Conservation (phyloP, 2,888 invertebrate species). For the Alcis repandata region DNA sequence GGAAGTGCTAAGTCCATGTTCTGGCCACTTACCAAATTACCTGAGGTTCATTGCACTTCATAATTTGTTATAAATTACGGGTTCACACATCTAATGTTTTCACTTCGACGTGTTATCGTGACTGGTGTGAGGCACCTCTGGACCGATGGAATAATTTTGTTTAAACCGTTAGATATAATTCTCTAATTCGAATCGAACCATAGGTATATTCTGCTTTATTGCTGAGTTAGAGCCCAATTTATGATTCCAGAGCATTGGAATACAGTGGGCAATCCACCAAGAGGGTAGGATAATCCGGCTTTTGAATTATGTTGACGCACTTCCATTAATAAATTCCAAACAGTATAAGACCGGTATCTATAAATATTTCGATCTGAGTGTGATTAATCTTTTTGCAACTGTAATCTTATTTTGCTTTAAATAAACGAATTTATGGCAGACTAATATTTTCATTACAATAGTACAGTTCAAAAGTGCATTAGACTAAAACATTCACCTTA, state of each 20-base stretch:
- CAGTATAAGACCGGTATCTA: conserved; percentile 28
- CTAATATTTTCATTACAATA: conserved; percentile 3
- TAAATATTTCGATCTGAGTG: conserved; percentile 32
- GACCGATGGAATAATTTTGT: conserved; percentile 78
- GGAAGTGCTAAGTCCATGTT: conserved; percentile 70
- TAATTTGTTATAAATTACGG: conserved; percentile 82
- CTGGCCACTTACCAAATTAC: conserved; percentile 77
- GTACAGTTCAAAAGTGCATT: conserved; percentile 2
- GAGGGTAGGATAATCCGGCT: conserved; percentile 42
- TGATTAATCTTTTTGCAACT: conserved; percentile 30
- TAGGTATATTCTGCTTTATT: conserved; percentile 44
- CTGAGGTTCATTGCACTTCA: conserved; percentile 78
- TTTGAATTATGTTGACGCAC: conserved; percentile 45
- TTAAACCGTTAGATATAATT: conserved; percentile 72
- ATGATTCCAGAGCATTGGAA: conserved; percentile 41
- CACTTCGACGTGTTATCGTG: conserved; percentile 78
- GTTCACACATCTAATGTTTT: conserved; percentile 83
- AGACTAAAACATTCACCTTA: not conserved
- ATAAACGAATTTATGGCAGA: not conserved
- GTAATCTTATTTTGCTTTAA: conserved; percentile 7
- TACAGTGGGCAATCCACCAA: conserved; percentile 37
- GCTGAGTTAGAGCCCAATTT: conserved; percentile 53
- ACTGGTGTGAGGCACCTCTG: conserved; percentile 71
- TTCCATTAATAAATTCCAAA: conserved; percentile 41
- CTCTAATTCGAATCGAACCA: conserved; percentile 19